Base-by-base conservation (phyloP, 2,888 invertebrate genomes). In the Gisinianus flammeolus region DNA sequence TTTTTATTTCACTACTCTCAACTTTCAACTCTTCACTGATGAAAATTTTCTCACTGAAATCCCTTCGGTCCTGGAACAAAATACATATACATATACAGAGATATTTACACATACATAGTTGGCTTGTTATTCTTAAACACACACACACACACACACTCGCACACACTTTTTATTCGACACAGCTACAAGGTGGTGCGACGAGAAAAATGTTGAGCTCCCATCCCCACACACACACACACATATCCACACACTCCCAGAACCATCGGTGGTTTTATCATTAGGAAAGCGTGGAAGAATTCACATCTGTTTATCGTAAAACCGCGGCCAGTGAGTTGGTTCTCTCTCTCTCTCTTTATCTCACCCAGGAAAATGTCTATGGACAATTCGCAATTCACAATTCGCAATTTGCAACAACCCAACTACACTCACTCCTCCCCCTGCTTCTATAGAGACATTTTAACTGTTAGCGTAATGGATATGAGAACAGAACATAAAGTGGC, bases 281-380 rank as follows among this genome's bases (percentile, higher is more conserved):
- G 31, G 33, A n/a, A 8, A 28, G 26, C 69, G 69, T 70, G 69
- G 44, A 70, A 70, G 52, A 70, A 70, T 70, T 70, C 52, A 52
- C 56, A 71, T 71, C 71, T 71, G 71, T 56, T 71, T 56, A 71
- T 71, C 52, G 71, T 54, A 66, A 28, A 66, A 66, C 19, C 66
- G 31, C n/a, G 31, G 26, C 66, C 22, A 66, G 66, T 19, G 28
- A 16, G 30, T 24, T 62, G 58, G 58, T 6, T 58, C 22, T 12
- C 56, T 12, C 56, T n/a, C 56, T 19, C 56, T 56, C 52, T 44
- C 56, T 22, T 22, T n/a, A 56, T 6, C 19, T n/a, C 19, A 56
- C 4, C 4, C 56, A n/a, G 56, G 2, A 56, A 56, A 12, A n/a
- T 6, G 56, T 22, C 56, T 22, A n/a, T 56, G n/a, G n/a, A n/a